Percentiles rank a stretch among this genome's conserved stretches.
Conservation (phyloP, 2,888 invertebrate species). For the Ophonus ardosiacus region DNA sequence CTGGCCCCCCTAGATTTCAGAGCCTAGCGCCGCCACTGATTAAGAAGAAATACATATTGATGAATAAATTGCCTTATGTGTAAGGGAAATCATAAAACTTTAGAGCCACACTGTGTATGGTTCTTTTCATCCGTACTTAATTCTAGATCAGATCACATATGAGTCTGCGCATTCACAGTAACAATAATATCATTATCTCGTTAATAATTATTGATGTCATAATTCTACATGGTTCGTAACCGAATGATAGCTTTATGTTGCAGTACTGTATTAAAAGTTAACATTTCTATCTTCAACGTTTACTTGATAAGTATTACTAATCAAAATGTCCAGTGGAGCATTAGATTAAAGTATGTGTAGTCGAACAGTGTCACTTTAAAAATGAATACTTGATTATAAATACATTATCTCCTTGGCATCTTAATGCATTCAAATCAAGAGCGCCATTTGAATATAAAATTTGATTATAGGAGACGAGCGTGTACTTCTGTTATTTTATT, state of each 20-base stretch:
- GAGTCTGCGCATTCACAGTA: too few species aligned
- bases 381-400: conserved; percentile 35
- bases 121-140: neutral
- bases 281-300: neutral
- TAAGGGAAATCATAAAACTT: too few species aligned
- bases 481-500: conserved; percentile 23
- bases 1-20: too few species aligned
- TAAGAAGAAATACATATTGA: too few species aligned
- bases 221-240: too few species aligned
- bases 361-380: conserved; percentile 23
- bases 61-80: too few species aligned
- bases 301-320: conserved; percentile 2
- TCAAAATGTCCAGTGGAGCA: conserved; percentile 16
- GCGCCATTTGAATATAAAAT: conserved; percentile 30
- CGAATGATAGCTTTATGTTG: neutral
- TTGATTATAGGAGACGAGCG: conserved; percentile 22
- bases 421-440: conserved; percentile 37
- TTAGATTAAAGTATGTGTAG: conserved; percentile 12
- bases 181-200: too few species aligned
- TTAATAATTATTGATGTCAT: too few species aligned
- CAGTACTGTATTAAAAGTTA: neutral
- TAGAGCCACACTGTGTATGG: too few species aligned
- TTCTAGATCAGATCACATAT: too few species aligned
- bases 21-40: too few species aligned
- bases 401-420: conserved; percentile 12